A percentile compares a stretch with the other conserved stretches of the same genome.
Evolutionary conservation across 2,113 vertebrate species (phyloP).

Genomic region (Serranochromis macrocephalus): DNA sequence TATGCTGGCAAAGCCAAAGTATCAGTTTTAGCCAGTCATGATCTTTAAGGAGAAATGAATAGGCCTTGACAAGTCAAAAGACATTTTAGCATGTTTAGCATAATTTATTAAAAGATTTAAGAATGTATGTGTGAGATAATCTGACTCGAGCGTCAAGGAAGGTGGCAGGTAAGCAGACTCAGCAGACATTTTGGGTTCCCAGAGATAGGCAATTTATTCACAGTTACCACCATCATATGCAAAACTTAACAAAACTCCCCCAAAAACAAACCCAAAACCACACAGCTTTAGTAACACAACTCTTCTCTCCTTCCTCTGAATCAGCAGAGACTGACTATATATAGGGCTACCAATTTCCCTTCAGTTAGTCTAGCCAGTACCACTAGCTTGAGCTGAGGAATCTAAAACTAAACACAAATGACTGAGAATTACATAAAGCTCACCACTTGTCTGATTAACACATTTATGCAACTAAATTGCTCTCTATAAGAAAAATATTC

Average conservation of each 20-base stretch:
- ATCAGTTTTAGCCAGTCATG: fast-evolving
- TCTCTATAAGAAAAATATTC: neutral
- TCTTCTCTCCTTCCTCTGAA: neutral
- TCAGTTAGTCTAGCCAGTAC: neutral
- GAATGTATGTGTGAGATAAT: neutral
- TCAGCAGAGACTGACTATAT: neutral
- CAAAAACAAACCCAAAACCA: fast-evolving
- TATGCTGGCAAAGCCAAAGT: neutral
- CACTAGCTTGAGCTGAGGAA: neutral
- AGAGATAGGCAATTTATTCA: neutral
- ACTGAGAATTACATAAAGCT: neutral
- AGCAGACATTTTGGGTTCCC: neutral
- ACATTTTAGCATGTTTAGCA: neutral
- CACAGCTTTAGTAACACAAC: neutral
- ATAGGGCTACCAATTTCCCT: neutral
- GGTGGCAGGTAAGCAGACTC: neutral
- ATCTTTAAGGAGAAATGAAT: neutral
- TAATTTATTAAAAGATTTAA: neutral
- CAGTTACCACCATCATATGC: neutral
- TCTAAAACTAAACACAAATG: neutral
- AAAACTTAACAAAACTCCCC: neutral
- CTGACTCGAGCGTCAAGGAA: neutral
- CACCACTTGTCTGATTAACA: neutral
- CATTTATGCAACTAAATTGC: neutral
- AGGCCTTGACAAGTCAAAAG: neutral